phyloP scores from a whole-genome alignment of 2,888 invertebrate species.

The Dermolepida albohirtum region DNA sequence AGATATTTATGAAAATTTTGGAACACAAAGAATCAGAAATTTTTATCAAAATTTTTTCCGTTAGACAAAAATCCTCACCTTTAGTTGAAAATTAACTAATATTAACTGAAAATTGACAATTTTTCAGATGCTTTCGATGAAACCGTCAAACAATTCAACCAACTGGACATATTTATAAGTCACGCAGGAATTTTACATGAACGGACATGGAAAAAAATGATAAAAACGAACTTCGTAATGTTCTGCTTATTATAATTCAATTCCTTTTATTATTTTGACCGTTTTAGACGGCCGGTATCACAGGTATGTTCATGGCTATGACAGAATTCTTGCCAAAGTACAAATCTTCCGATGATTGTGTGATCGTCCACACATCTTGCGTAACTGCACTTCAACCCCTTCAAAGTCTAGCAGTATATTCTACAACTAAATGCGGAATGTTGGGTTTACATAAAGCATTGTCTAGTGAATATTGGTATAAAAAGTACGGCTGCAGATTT shows the following conservation, averaged over 20 bases:
- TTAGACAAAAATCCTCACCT: too few relatives aligned
- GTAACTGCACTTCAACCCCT: conserved; percentile 31
- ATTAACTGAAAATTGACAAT: not conserved
- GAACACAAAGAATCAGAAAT: too few relatives aligned
- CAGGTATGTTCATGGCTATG: conserved; percentile 23
- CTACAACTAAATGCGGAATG: conserved; percentile 30
- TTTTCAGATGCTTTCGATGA: conserved; percentile 38
- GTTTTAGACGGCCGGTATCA: conserved; percentile 7
- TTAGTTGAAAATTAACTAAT: too few relatives aligned
- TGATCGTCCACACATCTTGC: conserved; percentile 37
- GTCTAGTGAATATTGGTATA: conserved; percentile 13
- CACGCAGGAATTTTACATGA: conserved; percentile 36
- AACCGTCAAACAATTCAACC: conserved; percentile 29
- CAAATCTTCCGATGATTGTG: conserved; percentile 10
- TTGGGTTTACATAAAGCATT: conserved; percentile 32
- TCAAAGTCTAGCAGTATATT: conserved; percentile 37
- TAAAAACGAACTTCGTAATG: conserved; percentile 39
- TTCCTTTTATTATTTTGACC: too few relatives aligned
- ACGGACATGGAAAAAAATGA: conserved; percentile 22
- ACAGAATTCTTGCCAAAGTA: conserved; percentile 37
- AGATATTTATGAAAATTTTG: too few relatives aligned
- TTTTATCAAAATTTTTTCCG: too few relatives aligned
- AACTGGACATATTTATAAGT: conserved; percentile 41
- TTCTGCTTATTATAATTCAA: too few relatives aligned
- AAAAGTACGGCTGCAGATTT: conserved; percentile 15